Base-by-base conservation (phyloP, 2,888 invertebrate species). In the Zygaena filipendulae region DNA sequence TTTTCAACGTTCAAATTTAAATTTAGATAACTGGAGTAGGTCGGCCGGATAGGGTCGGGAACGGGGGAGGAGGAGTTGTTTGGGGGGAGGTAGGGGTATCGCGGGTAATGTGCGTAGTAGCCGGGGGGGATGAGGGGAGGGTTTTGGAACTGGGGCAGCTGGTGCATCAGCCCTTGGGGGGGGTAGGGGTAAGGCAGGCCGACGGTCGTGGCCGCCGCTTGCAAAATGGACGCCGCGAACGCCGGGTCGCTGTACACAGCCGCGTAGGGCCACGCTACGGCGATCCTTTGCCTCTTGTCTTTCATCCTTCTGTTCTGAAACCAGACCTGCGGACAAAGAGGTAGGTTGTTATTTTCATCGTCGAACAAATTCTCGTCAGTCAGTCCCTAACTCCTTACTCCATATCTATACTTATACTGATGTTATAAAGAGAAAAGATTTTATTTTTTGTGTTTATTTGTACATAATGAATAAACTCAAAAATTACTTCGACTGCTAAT, bases 251-350 rank as follows among this genome's bases (percentile, higher is more conserved):
- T 89, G 72, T 95, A 95, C 31, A 97, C 94, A 0, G 94, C 92
- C 0, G 92, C 90, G 68, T 95, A 95, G 0, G 97, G 97, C 97
- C 97, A 97, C 0, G 93, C 90, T 44, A 97, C 87, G 1, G 96
- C 93, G 63, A 96, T 90, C 9, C 95, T 83, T 58, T 98, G 97
- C 0, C 98, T 85, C 53, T 99, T 98, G 79, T 98, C 97, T 59
- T 98, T 96, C 95, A 96, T 96, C 28, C 96, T 82, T 18, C 96
- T 84, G 63, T 96, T 96, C 83, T 96, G 96, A 64, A 99, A 99
- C 98, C 98, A 98, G 11, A 95, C 94, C 93, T 94, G 83, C 68
- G 20, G 42, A 47, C 47, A 60, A 67, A 42, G 26, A 27, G 16
- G 42, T 29, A 11, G 3, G n/a, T 13, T 4, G 8, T 25, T 29